A percentile compares a stretch with the other conserved stretches of the same genome.
These are phyloP conservation scores for Smutsia temminckii DNA, from an alignment of 2,797 vertebrate species.

Conservation along the genomic window DNA sequence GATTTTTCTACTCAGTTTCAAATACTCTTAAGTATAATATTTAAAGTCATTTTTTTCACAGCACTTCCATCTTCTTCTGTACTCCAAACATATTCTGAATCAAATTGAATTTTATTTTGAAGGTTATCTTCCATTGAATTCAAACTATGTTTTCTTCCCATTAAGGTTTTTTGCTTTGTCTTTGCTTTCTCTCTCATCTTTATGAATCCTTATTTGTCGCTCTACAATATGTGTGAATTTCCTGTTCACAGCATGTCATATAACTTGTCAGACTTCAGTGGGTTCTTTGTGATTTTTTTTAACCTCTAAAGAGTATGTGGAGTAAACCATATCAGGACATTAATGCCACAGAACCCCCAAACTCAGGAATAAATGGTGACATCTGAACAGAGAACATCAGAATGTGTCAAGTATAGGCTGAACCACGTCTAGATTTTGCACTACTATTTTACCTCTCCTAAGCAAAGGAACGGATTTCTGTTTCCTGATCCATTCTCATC, in stretches of 20 bases:
- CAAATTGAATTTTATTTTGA: slow-evolving; percentile 2
- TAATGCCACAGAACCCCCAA: neutral
- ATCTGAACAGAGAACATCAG: neutral
- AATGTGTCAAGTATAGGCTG: neutral
- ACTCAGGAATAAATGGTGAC: neutral
- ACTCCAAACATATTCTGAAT: slow-evolving; percentile 16
- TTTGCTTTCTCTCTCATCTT: neutral
- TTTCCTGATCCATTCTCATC: neutral
- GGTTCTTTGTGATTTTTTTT: neutral
- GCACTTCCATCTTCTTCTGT: neutral
- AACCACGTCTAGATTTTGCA: neutral
- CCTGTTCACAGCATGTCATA: neutral
- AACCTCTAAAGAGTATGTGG: neutral
- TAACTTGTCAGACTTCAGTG: slow-evolving; percentile 17
- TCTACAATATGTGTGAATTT: neutral
- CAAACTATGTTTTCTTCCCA: neutral
- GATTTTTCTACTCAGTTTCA: slow-evolving; percentile 1
- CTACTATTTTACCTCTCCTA: neutral
- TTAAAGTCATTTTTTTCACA: slow-evolving; percentile 1
- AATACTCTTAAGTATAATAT: neutral
- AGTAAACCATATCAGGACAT: neutral
- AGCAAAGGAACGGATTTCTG: neutral
- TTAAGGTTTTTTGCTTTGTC: slow-evolving; percentile 16
- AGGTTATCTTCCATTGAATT: slow-evolving; percentile 5
- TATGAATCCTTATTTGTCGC: neutral